phyloP scores from a whole-genome alignment of 2,888 invertebrate species.

The Hofmannophila pseudospretella region DNA sequence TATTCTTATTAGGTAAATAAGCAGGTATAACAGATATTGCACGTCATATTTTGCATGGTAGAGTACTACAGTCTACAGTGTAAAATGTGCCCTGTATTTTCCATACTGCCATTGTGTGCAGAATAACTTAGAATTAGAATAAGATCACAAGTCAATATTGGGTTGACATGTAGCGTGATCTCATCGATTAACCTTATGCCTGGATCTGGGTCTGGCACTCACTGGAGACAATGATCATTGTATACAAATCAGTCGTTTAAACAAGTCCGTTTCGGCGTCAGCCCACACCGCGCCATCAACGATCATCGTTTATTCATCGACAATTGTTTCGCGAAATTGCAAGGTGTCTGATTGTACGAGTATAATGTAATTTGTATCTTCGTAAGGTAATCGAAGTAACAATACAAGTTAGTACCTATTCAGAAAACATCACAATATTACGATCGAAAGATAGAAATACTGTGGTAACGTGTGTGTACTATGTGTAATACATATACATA shows the following conservation, averaged over 20 bases:
- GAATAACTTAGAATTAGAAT: slow-evolving; percentile 18
- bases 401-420: too few species aligned
- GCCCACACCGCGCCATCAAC: slow-evolving; percentile 36
- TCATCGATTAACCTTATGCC: slow-evolving; percentile 42
- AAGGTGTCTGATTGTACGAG: too few species aligned
- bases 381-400: too few species aligned
- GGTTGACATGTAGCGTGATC: slow-evolving; percentile 27
- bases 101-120: slow-evolving; percentile 14
- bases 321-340: slow-evolving; percentile 4
- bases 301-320: slow-evolving; percentile 19
- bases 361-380: too few species aligned
- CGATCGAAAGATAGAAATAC: too few species aligned
- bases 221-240: slow-evolving; percentile 69
- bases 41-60: too few species aligned
- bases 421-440: too few species aligned
- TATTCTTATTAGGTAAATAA: too few species aligned
- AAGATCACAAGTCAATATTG: slow-evolving; percentile 41
- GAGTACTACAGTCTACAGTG: too few species aligned
- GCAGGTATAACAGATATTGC: too few species aligned
- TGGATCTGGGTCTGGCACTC: slow-evolving; percentile 1
- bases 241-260: slow-evolving; percentile 66
- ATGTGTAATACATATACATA: too few species aligned
- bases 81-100: slow-evolving; percentile 19
- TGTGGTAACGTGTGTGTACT: too few species aligned
- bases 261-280: slow-evolving; percentile 34